These are phyloP conservation scores for Porites evermanni DNA, from an alignment of 92 coral and sea anemone species.

Conservation along the genomic window DNA sequence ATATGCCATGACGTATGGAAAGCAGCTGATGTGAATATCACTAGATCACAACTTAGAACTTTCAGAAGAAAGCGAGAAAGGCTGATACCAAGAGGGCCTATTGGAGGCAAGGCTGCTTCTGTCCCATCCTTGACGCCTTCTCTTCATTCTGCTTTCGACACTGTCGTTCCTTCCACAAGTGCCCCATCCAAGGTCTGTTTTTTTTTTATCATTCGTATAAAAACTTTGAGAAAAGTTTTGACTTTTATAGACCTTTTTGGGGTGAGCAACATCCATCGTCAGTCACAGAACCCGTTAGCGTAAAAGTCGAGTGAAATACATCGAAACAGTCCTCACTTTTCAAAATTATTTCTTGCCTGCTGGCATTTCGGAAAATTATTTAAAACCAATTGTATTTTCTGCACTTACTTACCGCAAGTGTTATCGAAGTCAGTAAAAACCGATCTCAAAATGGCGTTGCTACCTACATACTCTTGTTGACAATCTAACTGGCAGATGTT, in stretches of 20 bases:
- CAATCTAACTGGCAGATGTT: not conserved
- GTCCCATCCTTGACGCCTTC: conserved; percentile 66
- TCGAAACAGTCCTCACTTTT: too few species aligned
- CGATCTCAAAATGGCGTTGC: too few species aligned
- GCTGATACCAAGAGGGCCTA: not conserved
- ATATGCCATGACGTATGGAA: conserved; percentile 78
- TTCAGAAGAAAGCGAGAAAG: not conserved
- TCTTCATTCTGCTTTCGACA: conserved; percentile 74
- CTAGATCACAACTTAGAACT: not conserved
- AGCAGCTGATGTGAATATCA: conserved; percentile 26
- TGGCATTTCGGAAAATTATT: too few species aligned
- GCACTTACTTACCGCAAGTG: too few species aligned
- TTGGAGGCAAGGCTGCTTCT: not conserved
- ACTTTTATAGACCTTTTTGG: too few species aligned
- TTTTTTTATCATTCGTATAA: not conserved
- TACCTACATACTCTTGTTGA: not conserved
- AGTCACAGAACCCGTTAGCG: too few species aligned
- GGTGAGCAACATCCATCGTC: too few species aligned
- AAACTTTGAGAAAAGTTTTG: too few species aligned
- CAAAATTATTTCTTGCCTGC: too few species aligned
- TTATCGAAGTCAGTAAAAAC: too few species aligned
- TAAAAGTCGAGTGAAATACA: too few species aligned
- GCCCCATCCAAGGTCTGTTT: conserved; percentile 35
- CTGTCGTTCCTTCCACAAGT: conserved; percentile 53
- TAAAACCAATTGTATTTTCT: too few species aligned